Conservation (phyloP, 2,797 vertebrate genomes). For the Buceros bicornis region DNA sequence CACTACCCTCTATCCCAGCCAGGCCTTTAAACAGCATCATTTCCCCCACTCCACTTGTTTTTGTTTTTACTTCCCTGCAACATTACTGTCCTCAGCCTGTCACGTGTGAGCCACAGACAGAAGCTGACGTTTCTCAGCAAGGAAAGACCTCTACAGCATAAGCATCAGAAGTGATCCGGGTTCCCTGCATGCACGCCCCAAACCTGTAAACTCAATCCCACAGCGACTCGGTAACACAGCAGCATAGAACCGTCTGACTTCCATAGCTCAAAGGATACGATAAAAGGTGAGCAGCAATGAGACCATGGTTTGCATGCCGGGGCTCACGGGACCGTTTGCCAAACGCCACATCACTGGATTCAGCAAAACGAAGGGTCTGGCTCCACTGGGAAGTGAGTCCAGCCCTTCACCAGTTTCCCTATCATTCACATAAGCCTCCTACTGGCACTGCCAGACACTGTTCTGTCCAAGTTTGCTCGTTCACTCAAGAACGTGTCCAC, state of each 20-base stretch:
- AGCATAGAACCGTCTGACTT: neutral
- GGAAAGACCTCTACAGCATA: neutral
- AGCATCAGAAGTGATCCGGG: neutral
- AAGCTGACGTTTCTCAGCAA: neutral
- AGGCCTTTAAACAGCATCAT: neutral
- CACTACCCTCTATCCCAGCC: neutral
- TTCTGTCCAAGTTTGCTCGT: neutral
- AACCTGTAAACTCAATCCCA: neutral
- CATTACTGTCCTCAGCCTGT: neutral
- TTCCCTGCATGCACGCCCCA: neutral
- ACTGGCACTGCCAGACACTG: neutral
- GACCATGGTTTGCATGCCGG: neutral
- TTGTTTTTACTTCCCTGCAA: neutral
- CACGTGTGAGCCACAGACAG: neutral
- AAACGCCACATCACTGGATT: accelerated
- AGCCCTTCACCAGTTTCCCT: accelerated
- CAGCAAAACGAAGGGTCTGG: neutral
- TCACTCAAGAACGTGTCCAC: neutral
- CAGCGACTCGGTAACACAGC: accelerated
- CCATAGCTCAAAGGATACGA: neutral
- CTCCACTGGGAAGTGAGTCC: neutral
- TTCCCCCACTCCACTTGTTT: neutral
- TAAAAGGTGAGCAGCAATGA: neutral
- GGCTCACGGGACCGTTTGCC: neutral
- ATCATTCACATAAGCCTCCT: neutral